These are phyloP conservation scores for Abrostola tripartita DNA, from an alignment of 2,888 invertebrate genomes.

Conservation along the genomic window DNA sequence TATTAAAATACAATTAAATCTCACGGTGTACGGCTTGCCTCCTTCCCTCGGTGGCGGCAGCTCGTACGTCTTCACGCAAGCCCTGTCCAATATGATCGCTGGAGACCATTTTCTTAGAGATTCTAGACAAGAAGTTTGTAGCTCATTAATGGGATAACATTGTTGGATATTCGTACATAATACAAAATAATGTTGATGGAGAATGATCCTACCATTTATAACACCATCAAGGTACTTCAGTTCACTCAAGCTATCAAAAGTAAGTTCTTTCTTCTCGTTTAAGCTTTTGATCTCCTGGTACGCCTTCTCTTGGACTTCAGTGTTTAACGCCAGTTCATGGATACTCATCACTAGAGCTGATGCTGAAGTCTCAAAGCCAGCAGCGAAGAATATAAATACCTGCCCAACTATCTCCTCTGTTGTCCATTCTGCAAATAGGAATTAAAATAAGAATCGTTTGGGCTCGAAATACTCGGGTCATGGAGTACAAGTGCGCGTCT, in stretches of 20 bases:
- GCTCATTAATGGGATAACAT: no score
- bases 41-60: slow-evolving; percentile 76
- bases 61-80: slow-evolving; percentile 81
- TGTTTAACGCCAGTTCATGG: slow-evolving; percentile 80
- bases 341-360: slow-evolving; percentile 72
- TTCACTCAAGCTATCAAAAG: slow-evolving; percentile 67
- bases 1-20: slow-evolving; percentile 19
- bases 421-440: slow-evolving; percentile 75
- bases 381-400: slow-evolving; percentile 82
- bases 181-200: neutral
- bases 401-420: slow-evolving; percentile 77
- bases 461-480: no score
- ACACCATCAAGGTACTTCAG: slow-evolving; percentile 78
- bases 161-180: no score
- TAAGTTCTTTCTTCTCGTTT: slow-evolving; percentile 61
- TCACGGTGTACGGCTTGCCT: slow-evolving; percentile 69
- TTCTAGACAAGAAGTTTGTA: slow-evolving; percentile 66
- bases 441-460: neutral
- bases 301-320: slow-evolving; percentile 78
- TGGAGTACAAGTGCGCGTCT: no score
- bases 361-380: slow-evolving; percentile 83
- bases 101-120: slow-evolving; percentile 85
- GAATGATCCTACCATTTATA: slow-evolving; percentile 67
- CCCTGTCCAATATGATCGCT: slow-evolving; percentile 80
- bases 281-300: slow-evolving; percentile 71